phyloP scores from a whole-genome alignment of 2,888 invertebrate species.

The Nemoura dubitans region DNA sequence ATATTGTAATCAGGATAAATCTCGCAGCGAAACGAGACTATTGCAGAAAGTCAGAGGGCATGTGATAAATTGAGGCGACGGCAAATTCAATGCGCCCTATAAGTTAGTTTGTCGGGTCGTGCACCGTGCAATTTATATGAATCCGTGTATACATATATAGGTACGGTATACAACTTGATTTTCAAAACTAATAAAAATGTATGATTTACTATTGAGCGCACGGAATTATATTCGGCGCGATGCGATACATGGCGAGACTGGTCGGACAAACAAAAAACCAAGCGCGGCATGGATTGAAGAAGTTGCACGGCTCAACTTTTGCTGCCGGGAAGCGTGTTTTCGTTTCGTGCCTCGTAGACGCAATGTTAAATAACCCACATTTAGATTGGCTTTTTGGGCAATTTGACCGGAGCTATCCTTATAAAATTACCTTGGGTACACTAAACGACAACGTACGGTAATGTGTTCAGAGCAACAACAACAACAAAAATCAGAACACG shows the following conservation, averaged over 20 bases:
- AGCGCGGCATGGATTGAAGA: not conserved
- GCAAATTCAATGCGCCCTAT: not conserved
- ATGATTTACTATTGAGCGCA: not conserved
- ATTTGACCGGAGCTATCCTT: too few species aligned
- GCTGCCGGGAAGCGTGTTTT: too few species aligned
- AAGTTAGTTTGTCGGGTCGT: not conserved
- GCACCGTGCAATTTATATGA: not conserved
- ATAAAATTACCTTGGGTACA: too few species aligned
- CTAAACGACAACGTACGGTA: too few species aligned
- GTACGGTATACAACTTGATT: slow-evolving; percentile 12
- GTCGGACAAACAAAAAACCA: not conserved
- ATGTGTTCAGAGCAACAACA: too few species aligned
- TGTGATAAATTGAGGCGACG: not conserved
- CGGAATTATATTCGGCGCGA: not conserved
- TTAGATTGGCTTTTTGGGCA: too few species aligned
- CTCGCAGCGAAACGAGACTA: not conserved
- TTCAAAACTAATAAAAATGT: slow-evolving; percentile 12
- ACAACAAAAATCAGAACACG: too few species aligned
- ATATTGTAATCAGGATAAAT: not conserved
- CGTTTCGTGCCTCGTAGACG: too few species aligned
- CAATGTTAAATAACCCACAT: too few species aligned
- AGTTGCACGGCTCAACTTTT: not conserved
- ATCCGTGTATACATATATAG: not conserved
- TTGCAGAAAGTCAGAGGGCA: not conserved
- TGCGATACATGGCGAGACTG: not conserved